These are phyloP conservation scores for Trichomycterus rosablanca DNA, from an alignment of 2,113 vertebrate species.

Conservation along the genomic window DNA sequence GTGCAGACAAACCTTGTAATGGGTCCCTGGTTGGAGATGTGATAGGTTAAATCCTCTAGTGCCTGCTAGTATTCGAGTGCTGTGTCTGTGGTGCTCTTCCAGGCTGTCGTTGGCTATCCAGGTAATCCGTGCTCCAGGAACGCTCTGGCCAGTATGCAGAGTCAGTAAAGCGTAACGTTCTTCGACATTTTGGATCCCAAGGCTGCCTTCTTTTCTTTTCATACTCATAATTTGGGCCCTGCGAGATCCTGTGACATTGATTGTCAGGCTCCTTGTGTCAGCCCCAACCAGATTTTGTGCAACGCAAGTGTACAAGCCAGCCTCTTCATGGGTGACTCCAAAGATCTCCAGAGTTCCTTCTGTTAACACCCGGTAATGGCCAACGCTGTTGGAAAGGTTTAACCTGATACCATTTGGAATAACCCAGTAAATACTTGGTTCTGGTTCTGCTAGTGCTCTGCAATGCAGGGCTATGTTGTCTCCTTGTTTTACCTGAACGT, in stretches of 20 bases:
- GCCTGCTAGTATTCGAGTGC: slow-evolving; percentile 79
- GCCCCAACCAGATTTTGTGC: slow-evolving; percentile 90
- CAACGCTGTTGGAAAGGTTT: slow-evolving; percentile 45
- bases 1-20: slow-evolving; percentile 85
- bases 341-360: slow-evolving; percentile 88
- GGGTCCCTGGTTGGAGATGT: slow-evolving; percentile 78
- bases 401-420: slow-evolving; percentile 76
- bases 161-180: slow-evolving; percentile 75
- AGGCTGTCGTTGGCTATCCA: slow-evolving; percentile 69
- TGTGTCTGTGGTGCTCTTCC: slow-evolving; percentile 50
- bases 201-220: slow-evolving; percentile 41
- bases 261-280: slow-evolving; percentile 78
- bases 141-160: slow-evolving; percentile 76
- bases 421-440: slow-evolving; percentile 93
- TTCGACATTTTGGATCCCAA: slow-evolving; percentile 71
- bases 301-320: slow-evolving; percentile 90
- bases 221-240: slow-evolving; percentile 45
- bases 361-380: slow-evolving; percentile 68
- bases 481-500: slow-evolving; percentile 62
- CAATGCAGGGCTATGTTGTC: slow-evolving; percentile 78
- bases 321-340: slow-evolving; percentile 65
- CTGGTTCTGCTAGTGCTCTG: slow-evolving; percentile 85
- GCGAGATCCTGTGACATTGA: slow-evolving; percentile 69
- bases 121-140: slow-evolving; percentile 79
- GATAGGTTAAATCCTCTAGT: slow-evolving; percentile 85